These are phyloP conservation scores for Aculops lycopersici DNA, from an alignment of 1,140 invertebrate species.

Conservation along the genomic window DNA sequence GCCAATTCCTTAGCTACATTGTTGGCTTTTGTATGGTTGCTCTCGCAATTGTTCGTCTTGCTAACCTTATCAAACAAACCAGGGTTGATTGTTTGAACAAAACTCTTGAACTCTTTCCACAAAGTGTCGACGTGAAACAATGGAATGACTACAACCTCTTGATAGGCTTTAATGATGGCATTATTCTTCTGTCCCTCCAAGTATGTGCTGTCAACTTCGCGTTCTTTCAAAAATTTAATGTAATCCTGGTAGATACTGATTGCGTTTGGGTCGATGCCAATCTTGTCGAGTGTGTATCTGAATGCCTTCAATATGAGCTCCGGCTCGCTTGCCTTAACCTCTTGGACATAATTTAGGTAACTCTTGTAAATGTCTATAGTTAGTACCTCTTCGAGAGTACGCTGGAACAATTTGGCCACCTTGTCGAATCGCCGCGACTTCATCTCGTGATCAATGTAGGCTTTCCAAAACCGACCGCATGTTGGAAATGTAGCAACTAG, in stretches of 20 bases:
- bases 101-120: constrained; percentile 89
- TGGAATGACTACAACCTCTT: constrained; percentile 42
- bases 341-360: constrained; percentile 88
- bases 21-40: constrained; percentile 91
- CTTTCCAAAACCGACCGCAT: constrained; percentile 88
- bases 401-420: constrained; percentile 92
- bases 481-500: constrained; percentile 73
- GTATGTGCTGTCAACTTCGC: constrained; percentile 87
- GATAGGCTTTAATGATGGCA: constrained; percentile 59
- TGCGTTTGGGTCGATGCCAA: constrained; percentile 86
- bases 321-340: constrained; percentile 65
- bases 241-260: constrained; percentile 93
- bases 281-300: constrained; percentile 93
- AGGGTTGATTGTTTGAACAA: constrained; percentile 49
- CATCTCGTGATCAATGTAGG: constrained; percentile 98
- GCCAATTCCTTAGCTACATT: constrained; percentile 88
- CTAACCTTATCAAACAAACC: constrained; percentile 84
- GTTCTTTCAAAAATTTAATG: constrained; percentile 77
- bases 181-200: constrained; percentile 97
- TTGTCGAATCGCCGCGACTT: constrained; percentile 76
- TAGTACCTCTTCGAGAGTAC: constrained; percentile 71
- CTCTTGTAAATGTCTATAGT: constrained; percentile 96
- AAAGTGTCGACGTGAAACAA: constrained; percentile 87
- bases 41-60: constrained; percentile 54
- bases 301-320: constrained; percentile 99